These are phyloP conservation scores for Cacoxenus indagator DNA, from an alignment of 2,888 invertebrate genomes.

Conservation along the genomic window DNA sequence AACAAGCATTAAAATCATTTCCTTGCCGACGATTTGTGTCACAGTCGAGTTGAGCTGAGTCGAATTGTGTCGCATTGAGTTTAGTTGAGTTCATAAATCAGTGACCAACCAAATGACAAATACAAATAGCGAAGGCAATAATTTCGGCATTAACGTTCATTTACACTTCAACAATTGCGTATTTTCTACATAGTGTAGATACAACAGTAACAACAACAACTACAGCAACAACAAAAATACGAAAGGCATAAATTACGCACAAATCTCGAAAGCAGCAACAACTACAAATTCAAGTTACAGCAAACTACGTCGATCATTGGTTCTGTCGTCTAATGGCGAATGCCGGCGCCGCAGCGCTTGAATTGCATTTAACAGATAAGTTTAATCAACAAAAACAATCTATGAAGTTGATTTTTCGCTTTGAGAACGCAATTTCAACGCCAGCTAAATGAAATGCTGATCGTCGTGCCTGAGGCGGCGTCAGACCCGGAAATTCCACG, in stretches of 20 bases:
- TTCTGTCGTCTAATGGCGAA: neutral
- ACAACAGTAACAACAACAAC: conserved; percentile 39
- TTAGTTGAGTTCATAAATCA: conserved; percentile 54
- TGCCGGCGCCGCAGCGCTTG: neutral
- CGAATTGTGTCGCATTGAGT: neutral
- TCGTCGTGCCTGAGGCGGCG: neutral
- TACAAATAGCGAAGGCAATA: conserved; percentile 56
- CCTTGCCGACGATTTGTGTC: neutral
- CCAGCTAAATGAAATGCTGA: neutral
- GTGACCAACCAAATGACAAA: conserved; percentile 49
- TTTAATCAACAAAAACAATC: conserved; percentile 22
- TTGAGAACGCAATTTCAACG: conserved; percentile 4
- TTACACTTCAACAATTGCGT: conserved; percentile 60
- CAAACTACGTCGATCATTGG: neutral
- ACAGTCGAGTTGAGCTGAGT: neutral
- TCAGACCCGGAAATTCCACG: neutral
- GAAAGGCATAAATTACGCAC: conserved; percentile 9
- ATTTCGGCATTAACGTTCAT: conserved; percentile 54
- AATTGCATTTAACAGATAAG: conserved; percentile 20
- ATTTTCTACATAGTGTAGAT: conserved; percentile 46
- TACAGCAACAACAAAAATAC: conserved; percentile 30
- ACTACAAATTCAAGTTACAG: neutral
- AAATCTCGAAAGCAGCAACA: neutral
- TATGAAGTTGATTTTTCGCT: conserved; percentile 16
- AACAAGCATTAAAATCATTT: conserved; percentile 30